Base-by-base conservation (phyloP, 1,140 invertebrate species). In the Thaumetopoea pityocampa region DNA sequence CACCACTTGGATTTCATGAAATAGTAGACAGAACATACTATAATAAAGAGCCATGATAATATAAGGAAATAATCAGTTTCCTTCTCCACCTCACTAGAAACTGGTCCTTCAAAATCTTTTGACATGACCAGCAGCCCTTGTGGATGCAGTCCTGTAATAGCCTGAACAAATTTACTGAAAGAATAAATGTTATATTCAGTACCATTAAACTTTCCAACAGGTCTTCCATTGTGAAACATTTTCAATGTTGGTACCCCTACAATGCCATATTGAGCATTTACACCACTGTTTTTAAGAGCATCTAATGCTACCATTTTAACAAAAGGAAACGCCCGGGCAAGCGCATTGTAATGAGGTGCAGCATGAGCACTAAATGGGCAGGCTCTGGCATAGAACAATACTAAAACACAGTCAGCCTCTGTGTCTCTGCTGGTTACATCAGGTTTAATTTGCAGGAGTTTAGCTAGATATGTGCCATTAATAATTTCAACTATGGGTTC, bases 221-320 rank as follows among this genome's bases (percentile, higher is more conserved):
- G 90, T 67, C 94, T 90, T 0, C 95, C 95, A 85, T 97, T 97
- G 68, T 98, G 96, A 61, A 98, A 96, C 35, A 99, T 87, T 80
- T 98, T 90, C 5, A 98, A 73, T 18, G 96, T 97, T 20, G 96
- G 96, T 12, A 98, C 92, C 9, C 94, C 95, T n/a, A 97, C 92
- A 49, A 98, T 94, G 9, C 96, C 96, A 87, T 96, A 97, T 64
- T 96, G 93, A 0, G 95, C 94, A 82, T 97, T 97, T 17, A 96
- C 93, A 27, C 92, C 90, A 53, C 92, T 92, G 67, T 96, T 92
- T 65, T 92, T 90, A 45, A 94, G 90, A 0, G 95, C 94, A 88
- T 98, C 96, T 8, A 98, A 90, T 5, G 96, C 97, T 15, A 95
- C 91, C 67, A 97, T 90, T 80, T 93, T 93, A 3, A 98, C 87